Evolutionary conservation across 2,888 invertebrate genomes (phyloP).

Genomic region (Apamea anceps): DNA sequence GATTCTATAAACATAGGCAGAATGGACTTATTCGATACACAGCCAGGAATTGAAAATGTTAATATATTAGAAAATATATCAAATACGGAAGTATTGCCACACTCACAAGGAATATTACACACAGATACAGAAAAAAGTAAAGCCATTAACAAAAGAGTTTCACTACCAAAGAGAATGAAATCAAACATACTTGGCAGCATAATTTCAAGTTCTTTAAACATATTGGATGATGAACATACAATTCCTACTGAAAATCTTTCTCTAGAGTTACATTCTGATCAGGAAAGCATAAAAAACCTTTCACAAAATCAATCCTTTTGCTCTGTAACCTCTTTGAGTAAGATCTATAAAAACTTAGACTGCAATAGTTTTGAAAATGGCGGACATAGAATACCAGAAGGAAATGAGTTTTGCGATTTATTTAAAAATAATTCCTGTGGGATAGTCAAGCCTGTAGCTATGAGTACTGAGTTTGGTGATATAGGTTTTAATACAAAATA

Average conservation of each 20-base stretch:
- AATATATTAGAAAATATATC: neutral
- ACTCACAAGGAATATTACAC: neutral
- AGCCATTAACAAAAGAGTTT: neutral
- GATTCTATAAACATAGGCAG: slow-evolving; percentile 5
- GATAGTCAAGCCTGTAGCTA: slow-evolving; percentile 67
- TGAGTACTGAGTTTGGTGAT: slow-evolving; percentile 80
- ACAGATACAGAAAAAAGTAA: slow-evolving; percentile 1
- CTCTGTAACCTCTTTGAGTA: slow-evolving; percentile 77
- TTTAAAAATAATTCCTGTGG: slow-evolving; percentile 66
- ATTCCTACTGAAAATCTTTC: slow-evolving; percentile 54
- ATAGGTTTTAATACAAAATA: slow-evolving; percentile 81
- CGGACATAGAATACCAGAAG: slow-evolving; percentile 72
- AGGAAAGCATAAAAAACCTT: slow-evolving; percentile 60
- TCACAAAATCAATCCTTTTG: slow-evolving; percentile 71
- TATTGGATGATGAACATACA: slow-evolving; percentile 74
- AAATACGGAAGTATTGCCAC: neutral
- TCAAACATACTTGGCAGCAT: slow-evolving; percentile 69
- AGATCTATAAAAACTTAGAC: slow-evolving; percentile 82
- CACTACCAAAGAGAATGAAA: slow-evolving; percentile 23
- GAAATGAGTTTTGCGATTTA: slow-evolving; percentile 73
- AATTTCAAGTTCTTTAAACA: slow-evolving; percentile 77
- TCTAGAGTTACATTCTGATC: slow-evolving; percentile 61
- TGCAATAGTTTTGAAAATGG: slow-evolving; percentile 75
- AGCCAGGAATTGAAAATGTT: neutral
- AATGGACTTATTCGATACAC: neutral